Evolutionary conservation across 2,113 vertebrate species (phyloP).

Genomic region (Tursiops truncatus): DNA sequence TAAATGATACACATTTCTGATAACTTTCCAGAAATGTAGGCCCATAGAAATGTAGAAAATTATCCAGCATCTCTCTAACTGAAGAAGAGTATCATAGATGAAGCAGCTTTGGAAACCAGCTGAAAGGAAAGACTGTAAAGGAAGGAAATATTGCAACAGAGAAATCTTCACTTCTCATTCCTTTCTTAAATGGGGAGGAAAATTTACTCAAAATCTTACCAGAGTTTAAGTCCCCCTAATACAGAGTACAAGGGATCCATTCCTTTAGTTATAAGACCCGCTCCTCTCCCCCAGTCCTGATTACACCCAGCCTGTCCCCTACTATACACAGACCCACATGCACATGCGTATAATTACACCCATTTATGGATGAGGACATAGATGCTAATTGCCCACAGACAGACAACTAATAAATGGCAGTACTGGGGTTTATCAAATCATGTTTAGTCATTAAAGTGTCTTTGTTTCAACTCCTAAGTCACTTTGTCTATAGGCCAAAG

Average conservation of each 20-base stretch:
- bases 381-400: not conserved
- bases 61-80: not conserved
- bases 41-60: not conserved
- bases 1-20: not conserved
- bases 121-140: not conserved
- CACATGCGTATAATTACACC: fast-evolving
- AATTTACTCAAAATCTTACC: not conserved
- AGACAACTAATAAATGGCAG: not conserved
- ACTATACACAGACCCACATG: not conserved
- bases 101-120: not conserved
- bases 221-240: not conserved
- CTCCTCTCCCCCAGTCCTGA: not conserved
- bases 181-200: not conserved
- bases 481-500: not conserved
- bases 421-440: not conserved
- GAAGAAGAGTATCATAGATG: not conserved
- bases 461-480: not conserved
- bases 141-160: not conserved
- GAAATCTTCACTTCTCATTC: not conserved
- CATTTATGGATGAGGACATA: not conserved
- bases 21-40: not conserved
- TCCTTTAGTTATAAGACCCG: not conserved
- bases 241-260: not conserved
- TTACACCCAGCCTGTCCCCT: not conserved
- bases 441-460: not conserved